Conservation (phyloP, 2,888 invertebrate genomes). For the Tethea ocularis region DNA sequence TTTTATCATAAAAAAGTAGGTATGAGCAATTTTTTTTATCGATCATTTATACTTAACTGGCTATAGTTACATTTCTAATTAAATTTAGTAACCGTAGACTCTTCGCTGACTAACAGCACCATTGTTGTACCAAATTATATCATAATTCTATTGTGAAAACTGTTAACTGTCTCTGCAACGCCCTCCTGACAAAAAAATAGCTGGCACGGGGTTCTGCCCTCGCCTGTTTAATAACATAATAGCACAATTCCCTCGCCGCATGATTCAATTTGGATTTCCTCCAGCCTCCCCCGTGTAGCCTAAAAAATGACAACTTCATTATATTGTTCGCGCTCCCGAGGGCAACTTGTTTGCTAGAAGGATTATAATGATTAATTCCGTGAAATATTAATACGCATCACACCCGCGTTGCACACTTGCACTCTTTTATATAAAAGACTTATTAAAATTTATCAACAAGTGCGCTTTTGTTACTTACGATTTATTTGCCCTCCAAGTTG, state of each 20-base stretch:
- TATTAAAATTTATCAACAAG: conserved; percentile 69
- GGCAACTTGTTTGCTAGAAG: conserved; percentile 82
- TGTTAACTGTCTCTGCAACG: conserved; percentile 81
- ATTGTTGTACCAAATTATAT: conserved; percentile 81
- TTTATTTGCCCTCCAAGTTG: conserved; percentile 52
- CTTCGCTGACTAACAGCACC: conserved; percentile 39
- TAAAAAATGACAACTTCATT: conserved; percentile 85
- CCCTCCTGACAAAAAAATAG: conserved; percentile 77
- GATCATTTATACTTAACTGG: not conserved
- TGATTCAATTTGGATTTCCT: conserved; percentile 88
- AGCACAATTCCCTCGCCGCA: conserved; percentile 87
- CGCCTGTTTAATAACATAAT: conserved; percentile 87
- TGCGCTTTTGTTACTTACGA: conserved; percentile 63
- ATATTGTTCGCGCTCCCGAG: conserved; percentile 78
- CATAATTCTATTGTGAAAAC: conserved; percentile 83
- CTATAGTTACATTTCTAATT: conserved; percentile 18
- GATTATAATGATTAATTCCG: conserved; percentile 84
- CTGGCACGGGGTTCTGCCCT: conserved; percentile 83
- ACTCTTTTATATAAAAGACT: conserved; percentile 59
- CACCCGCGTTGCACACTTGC: conserved; percentile 78
- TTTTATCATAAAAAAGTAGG: not conserved
- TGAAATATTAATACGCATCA: conserved; percentile 82
- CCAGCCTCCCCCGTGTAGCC: conserved; percentile 79
- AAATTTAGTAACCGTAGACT: conserved; percentile 22
- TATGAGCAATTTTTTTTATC: not conserved